Evolutionary conservation across 2,113 vertebrate genomes (phyloP).

Genomic region (Mormyrus lacerda): DNA sequence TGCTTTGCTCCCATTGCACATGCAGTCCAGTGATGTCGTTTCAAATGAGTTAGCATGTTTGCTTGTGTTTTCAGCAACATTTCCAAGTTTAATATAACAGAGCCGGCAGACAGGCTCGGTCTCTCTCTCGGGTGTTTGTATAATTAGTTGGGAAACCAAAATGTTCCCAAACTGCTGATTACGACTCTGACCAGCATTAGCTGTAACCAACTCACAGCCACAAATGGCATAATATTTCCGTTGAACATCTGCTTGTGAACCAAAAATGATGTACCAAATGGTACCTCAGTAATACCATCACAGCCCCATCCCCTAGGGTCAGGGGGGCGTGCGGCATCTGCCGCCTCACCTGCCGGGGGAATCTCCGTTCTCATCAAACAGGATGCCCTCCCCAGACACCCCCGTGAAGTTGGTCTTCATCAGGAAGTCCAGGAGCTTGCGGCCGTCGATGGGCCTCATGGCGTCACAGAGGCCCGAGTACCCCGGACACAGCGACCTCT

Average conservation of each 20-base stretch:
- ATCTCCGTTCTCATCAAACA: slow-evolving; percentile 93
- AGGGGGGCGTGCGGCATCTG: background rate
- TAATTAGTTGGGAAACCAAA: background rate
- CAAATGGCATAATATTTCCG: background rate
- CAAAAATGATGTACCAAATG: background rate
- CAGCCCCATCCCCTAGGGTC: background rate
- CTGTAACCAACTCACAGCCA: background rate
- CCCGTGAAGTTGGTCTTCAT: slow-evolving; percentile 97
- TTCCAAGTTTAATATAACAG: background rate
- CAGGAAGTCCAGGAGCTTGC: slow-evolving; percentile 85
- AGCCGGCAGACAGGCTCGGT: background rate
- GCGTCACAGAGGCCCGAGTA: slow-evolving; percentile 84
- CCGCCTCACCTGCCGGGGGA: slow-evolving; percentile 84
- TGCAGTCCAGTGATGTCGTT: too few relatives aligned
- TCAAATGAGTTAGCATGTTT: background rate
- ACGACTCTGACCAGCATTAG: background rate
- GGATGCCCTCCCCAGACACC: slow-evolving; percentile 86
- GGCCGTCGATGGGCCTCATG: slow-evolving; percentile 90
- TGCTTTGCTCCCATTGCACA: background rate
- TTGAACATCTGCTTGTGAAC: background rate
- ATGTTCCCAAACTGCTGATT: background rate
- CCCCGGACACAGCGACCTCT: slow-evolving; percentile 75
- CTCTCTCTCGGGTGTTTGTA: background rate
- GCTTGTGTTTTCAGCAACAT: background rate
- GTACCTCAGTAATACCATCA: background rate